Conservation (phyloP, 2,113 vertebrate species). For the Platycercus adscitus region DNA sequence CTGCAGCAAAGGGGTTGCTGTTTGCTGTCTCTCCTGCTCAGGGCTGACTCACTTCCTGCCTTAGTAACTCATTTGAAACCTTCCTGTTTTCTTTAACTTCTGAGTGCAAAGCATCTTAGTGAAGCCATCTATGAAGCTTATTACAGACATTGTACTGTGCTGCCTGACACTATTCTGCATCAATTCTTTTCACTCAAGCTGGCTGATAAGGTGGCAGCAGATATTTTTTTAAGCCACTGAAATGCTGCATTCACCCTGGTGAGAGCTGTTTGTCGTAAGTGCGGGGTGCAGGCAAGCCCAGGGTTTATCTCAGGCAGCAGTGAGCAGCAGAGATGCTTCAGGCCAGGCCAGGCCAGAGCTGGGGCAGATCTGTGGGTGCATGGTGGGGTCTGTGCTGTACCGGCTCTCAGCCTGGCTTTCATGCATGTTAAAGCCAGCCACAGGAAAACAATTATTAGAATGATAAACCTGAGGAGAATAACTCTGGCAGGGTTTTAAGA, state of each 20-base stretch:
- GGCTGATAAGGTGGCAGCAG: background rate
- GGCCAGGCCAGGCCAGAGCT: background rate
- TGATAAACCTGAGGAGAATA: background rate
- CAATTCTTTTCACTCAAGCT: background rate
- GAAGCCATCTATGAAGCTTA: background rate
- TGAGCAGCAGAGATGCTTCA: background rate
- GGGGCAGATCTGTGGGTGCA: accelerated
- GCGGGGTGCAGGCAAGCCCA: background rate
- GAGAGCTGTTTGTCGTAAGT: background rate
- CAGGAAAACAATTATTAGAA: background rate
- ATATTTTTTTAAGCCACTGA: background rate
- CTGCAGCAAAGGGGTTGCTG: background rate
- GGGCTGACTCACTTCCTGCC: conserved; percentile 56
- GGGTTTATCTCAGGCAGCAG: background rate
- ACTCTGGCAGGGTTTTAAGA: background rate
- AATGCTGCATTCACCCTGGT: background rate
- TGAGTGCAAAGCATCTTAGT: background rate
- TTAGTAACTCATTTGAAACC: background rate
- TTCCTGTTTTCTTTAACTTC: conserved; percentile 45
- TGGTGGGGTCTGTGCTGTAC: background rate
- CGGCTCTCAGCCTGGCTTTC: background rate
- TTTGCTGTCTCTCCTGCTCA: background rate
- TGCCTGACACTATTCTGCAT: background rate
- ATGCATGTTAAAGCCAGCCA: background rate
- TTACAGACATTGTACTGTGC: background rate